Evolutionary conservation across 2,113 vertebrate genomes (phyloP).

Genomic region (Dascyllus trimaculatus): DNA sequence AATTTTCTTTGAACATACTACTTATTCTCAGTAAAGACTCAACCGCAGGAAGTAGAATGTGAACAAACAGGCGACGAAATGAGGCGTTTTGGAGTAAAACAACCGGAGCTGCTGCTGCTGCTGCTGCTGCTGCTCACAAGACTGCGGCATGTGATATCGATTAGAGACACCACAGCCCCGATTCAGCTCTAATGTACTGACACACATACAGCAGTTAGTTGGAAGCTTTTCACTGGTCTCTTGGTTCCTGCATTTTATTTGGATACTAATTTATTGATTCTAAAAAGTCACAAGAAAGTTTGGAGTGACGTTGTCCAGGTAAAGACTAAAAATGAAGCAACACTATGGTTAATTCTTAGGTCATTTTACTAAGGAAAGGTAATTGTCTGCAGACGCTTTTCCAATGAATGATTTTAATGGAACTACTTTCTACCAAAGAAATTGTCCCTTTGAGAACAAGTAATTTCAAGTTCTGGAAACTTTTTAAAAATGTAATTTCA

Average conservation of each 20-base stretch:
- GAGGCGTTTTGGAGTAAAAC: not conserved
- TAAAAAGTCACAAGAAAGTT: too few relatives aligned
- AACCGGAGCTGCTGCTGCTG: constrained; percentile 22
- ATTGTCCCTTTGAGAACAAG: not conserved
- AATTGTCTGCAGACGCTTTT: too few relatives aligned
- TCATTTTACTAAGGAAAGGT: too few relatives aligned
- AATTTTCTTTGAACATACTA: accelerated
- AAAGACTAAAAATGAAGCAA: too few relatives aligned
- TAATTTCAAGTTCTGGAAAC: too few relatives aligned
- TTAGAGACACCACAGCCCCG: constrained; percentile 42
- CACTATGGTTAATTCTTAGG: too few relatives aligned
- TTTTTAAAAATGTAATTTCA: too few relatives aligned
- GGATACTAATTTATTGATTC: too few relatives aligned
- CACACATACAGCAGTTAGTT: not conserved
- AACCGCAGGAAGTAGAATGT: not conserved
- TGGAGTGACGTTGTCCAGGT: too few relatives aligned
- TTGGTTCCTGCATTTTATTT: too few relatives aligned
- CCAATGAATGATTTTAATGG: too few relatives aligned
- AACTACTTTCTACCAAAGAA: not conserved
- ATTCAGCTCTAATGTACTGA: not conserved
- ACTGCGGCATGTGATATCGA: constrained; percentile 79
- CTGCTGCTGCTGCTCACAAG: constrained; percentile 62
- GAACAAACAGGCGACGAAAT: not conserved
- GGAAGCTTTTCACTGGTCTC: too few relatives aligned
- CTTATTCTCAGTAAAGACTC: accelerated